Percentiles rank a stretch among this genome's conserved stretches.
Conservation (phyloP, 2,113 vertebrate genomes). For the Crocuta crocuta region DNA sequence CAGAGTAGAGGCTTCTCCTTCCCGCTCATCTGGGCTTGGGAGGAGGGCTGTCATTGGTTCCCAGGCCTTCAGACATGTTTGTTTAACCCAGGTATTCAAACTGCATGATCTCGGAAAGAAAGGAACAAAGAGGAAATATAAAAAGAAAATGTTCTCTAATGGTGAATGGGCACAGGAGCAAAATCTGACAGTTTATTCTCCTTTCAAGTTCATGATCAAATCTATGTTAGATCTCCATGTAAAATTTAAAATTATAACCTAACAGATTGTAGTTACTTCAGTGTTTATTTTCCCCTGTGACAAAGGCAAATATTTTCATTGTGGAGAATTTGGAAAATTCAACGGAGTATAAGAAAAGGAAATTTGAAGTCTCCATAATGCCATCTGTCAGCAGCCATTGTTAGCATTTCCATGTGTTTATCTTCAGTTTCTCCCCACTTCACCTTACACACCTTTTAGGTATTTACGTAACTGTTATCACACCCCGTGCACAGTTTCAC, state of each 20-base stretch:
- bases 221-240: not conserved
- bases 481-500: not conserved
- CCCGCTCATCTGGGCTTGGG: not conserved
- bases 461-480: not conserved
- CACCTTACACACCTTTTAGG: not conserved
- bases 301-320: slow-evolving; percentile 39
- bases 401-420: not conserved
- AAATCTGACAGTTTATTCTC: not conserved
- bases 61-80: not conserved
- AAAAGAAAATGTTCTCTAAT: not conserved
- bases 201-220: not conserved
- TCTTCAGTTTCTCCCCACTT: not conserved
- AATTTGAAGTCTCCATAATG: not conserved
- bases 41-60: not conserved
- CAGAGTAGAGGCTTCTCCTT: not conserved
- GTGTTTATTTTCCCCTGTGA: not conserved
- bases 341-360: not conserved
- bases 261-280: not conserved
- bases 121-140: not conserved
- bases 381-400: not conserved
- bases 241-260: not conserved
- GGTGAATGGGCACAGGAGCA: not conserved
- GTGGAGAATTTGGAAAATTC: slow-evolving; percentile 22
- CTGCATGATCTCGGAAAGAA: not conserved
- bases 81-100: not conserved